Percentiles rank a stretch among this genome's conserved stretches.
Evolutionary conservation across 2,113 vertebrate species (phyloP).

Genomic region (Balaenoptera acutorostrata): DNA sequence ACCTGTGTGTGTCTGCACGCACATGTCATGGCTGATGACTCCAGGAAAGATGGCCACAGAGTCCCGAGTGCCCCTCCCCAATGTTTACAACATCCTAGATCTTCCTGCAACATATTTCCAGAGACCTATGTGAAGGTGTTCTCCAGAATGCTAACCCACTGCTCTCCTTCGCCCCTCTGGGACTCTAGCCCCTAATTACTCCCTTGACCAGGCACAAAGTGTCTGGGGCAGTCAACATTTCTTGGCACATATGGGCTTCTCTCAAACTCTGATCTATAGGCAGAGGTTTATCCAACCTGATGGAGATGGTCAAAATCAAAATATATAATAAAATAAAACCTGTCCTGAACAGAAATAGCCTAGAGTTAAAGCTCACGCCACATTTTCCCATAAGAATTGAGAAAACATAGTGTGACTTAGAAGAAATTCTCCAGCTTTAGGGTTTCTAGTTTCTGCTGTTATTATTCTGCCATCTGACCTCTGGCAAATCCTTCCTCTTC

Average conservation of each 20-base stretch:
- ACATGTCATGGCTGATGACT: neutral
- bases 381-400: neutral
- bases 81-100: neutral
- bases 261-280: neutral
- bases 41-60: neutral
- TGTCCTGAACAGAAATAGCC: neutral
- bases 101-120: neutral
- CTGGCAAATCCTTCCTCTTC: neutral
- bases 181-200: neutral
- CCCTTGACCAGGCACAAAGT: neutral
- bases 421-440: neutral
- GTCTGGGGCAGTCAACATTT: neutral
- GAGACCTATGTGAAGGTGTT: neutral
- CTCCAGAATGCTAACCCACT: neutral
- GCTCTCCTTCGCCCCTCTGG: neutral
- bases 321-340: neutral
- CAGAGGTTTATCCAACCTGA: neutral
- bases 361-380: neutral
- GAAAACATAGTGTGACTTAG: neutral
- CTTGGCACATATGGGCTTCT: neutral
- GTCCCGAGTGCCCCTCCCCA: neutral
- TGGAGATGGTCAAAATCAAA: neutral
- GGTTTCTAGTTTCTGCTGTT: neutral
- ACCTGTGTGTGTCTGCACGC: fast-evolving
- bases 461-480: neutral